A percentile compares a stretch with the other conserved stretches of the same genome.
Evolutionary conservation across 2,113 vertebrate species (phyloP).

Genomic region (Oncorhynchus nerka): DNA sequence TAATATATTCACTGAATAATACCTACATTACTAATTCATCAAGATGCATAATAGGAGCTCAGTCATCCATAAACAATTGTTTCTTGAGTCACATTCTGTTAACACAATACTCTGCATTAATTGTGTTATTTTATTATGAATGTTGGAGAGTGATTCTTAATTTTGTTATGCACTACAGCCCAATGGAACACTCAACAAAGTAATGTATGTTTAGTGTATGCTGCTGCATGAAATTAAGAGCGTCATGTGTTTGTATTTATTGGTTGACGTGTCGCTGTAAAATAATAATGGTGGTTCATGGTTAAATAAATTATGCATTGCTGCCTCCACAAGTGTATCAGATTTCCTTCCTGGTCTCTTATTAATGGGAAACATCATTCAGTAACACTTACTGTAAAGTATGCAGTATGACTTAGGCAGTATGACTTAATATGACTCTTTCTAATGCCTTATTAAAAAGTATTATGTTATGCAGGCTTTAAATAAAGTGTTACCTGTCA

Average conservation of each 20-base stretch:
- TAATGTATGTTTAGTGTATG: background rate
- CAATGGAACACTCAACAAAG: background rate
- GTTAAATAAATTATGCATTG: conserved; percentile 47
- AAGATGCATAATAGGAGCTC: background rate
- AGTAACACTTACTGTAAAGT: background rate
- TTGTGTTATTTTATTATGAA: background rate
- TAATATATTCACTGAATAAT: background rate
- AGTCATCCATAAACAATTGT: background rate
- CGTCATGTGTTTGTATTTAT: background rate
- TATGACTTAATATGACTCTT: no score
- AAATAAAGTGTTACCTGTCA: no score
- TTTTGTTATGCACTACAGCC: no score
- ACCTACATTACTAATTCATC: background rate
- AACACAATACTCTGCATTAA: background rate
- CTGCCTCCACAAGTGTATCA: background rate
- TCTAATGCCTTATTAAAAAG: no score
- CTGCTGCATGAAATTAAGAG: background rate
- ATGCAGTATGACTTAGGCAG: no score
- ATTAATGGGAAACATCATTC: background rate
- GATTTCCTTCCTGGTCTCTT: background rate
- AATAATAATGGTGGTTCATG: background rate
- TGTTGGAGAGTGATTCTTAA: background rate
- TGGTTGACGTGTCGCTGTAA: background rate
- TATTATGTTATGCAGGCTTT: no score
- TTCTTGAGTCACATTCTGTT: background rate